Base-by-base conservation (phyloP, 2,888 invertebrate genomes). In the Acleris cristana region DNA sequence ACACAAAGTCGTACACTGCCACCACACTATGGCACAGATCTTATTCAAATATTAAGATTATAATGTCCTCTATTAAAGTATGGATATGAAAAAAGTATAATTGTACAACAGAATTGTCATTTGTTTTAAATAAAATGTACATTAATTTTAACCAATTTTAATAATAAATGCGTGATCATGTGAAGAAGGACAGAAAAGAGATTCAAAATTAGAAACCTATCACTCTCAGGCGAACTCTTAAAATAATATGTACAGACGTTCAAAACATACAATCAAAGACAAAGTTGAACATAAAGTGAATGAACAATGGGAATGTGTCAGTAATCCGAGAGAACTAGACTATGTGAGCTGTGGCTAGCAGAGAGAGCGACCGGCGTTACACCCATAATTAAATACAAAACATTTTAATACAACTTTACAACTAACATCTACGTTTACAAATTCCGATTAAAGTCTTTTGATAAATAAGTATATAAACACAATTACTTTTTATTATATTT, bases 361-460 rank as follows among this genome's bases (percentile, higher is more conserved):
- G 86, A 92, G 92, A 92, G 92, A 92, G 92, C 92, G 86, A 81
- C 89, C 81, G 90, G 87, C 90, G 88, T 86, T 85, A 89, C 90
- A 91, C 85, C 89, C 89, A 90, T 86, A 86, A 87, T 90, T 90
- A 90, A 91, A 91, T 91, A 91, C 86, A 89, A 91, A 85, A 89
- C 82, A 85, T 87, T 91, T 91, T 89, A 90, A 90, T 91, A 92
- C 91, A 92, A 89, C 81, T 91, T 92, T 92, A 92, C 92, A 92
- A 85, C 91, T 92, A 92, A 91, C 85, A 84, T 82, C 90, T 91
- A 92, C 86, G 89, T 88, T 90, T 90, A 91, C 89, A 88, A 85
- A 86, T 89, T 85, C 85, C 81, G 82, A 87, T 88, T 90, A 90
- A 90, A 86, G 74, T 78, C 81, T 85, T 86, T 86, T 87, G 85